Base-by-base conservation (phyloP, 1,140 invertebrate species). In the Varroa destructor region DNA sequence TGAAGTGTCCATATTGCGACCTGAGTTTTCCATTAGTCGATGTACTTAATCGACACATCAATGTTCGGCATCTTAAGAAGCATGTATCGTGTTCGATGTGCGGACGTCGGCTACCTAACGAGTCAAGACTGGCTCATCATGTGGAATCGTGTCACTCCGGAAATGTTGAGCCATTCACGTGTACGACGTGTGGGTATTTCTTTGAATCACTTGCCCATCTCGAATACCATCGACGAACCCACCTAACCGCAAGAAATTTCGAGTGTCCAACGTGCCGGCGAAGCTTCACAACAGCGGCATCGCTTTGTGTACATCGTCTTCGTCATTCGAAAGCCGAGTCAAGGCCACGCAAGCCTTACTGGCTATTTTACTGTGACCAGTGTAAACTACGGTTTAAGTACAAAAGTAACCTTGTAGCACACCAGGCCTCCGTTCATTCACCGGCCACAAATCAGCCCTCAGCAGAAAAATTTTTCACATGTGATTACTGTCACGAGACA, bases 1-100 rank as follows among this genome's bases (percentile, higher is more conserved):
- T 67, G 14, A 46, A 67, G 37, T 67, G 61, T 8, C 61, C 61
- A 10, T 67, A 67, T 40, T 67, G 61, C 40, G 61, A 67, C 40
- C 37, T 67, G 12, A 67, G 61, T 40, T 67, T 67, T 46, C 61
- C 61, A 40, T 37, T 67, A 2, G 40, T 67, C 2, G 61, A 67
- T 46, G 61, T 67, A 14, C 61, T 67, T 46, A 67, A 67, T 40
- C 61, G 61, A 5, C 61, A 67, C 37, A 67, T 67, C 40, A 67
- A 67, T 40, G 61, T 40, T 1, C 12, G 61, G 14, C 61, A 67
- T 37, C 46, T 67, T 37, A 67, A 67, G 8, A 67, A 67, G 36
- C 61, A 67, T 8, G 61, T 67, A 5, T 46, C 61, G n/a, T 67
- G 61, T 40, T 12, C 61, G 37, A 67, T 67, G 12, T 67, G 61